These are phyloP conservation scores for Emys orbicularis DNA, from an alignment of 2,797 vertebrate species.

Conservation along the genomic window DNA sequence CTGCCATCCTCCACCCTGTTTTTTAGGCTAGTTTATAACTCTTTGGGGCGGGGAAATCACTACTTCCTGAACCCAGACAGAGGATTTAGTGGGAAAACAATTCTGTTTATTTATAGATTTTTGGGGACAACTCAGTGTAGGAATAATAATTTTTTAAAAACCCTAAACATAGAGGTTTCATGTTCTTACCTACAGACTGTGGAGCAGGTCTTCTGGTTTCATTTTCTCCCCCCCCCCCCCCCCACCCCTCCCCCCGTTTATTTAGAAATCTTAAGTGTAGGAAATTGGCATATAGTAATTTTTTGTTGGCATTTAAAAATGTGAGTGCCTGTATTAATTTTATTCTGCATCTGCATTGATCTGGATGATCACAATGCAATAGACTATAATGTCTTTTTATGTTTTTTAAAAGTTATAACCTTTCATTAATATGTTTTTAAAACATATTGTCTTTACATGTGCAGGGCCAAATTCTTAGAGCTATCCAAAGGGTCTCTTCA, in stretches of 20 bases:
- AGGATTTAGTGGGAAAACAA: not conserved
- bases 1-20: not conserved
- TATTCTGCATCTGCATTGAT: not conserved
- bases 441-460: not conserved
- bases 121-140: not conserved
- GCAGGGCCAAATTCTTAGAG: not conserved
- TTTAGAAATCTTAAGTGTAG: not conserved
- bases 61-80: not conserved
- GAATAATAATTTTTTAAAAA: not conserved
- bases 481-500: not conserved
- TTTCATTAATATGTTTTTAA: not conserved
- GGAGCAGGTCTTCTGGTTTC: not conserved
- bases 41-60: not conserved
- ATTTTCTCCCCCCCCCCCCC: not conserved
- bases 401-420: not conserved
- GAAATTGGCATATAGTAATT: not conserved
- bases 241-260: not conserved
- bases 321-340: rapidly evolving
- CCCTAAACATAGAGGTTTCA: not conserved
- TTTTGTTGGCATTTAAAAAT: not conserved
- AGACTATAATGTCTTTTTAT: rapidly evolving
- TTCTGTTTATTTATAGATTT: not conserved
- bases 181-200: not conserved
- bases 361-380: not conserved
- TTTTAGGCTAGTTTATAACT: not conserved